Evolutionary conservation across 1,140 invertebrate species (phyloP).

Genomic region (Drosophila orosa): DNA sequence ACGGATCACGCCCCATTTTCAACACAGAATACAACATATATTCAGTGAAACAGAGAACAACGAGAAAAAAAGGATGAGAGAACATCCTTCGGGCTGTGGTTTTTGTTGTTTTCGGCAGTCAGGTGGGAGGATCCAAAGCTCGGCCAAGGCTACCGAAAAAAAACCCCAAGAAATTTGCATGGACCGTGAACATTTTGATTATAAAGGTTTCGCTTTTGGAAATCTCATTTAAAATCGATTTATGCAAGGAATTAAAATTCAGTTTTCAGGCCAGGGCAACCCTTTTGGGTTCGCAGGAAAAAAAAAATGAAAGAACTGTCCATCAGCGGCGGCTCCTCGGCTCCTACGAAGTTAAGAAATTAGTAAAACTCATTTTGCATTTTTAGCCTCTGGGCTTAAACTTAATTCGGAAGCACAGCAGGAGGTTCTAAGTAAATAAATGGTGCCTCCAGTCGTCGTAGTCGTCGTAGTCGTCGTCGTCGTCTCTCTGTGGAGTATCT

Average conservation of each 20-base stretch:
- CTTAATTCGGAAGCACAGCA: constrained; percentile 85
- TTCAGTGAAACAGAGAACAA: neutral
- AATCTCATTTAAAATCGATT: constrained; percentile 84
- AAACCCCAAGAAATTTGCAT: constrained; percentile 41
- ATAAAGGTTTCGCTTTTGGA: constrained; percentile 31
- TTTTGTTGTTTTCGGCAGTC: constrained; percentile 67
- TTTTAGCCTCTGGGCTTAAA: constrained; percentile 84
- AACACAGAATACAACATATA: constrained; percentile 44
- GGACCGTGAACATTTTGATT: constrained; percentile 70
- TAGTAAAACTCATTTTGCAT: constrained; percentile 84
- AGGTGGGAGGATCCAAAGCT: constrained; percentile 66
- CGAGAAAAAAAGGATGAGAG: neutral
- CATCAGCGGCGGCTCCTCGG: constrained; percentile 53
- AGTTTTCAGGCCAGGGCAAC: constrained; percentile 45
- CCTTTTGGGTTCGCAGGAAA: constrained; percentile 10
- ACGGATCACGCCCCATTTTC: constrained; percentile 83
- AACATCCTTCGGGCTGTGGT: constrained; percentile 69
- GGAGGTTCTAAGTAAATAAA: constrained; percentile 84
- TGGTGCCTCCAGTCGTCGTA: constrained; percentile 57
- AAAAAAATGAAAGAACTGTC: constrained; percentile 43
- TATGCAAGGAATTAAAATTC: constrained; percentile 80
- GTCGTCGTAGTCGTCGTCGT: constrained; percentile 8
- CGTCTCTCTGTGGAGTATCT: constrained; percentile 5
- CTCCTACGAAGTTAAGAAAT: constrained; percentile 77
- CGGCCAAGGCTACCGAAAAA: constrained; percentile 62